Base-by-base conservation (phyloP, 2,888 invertebrate genomes). In the Dasysyrphus tricinctus region DNA sequence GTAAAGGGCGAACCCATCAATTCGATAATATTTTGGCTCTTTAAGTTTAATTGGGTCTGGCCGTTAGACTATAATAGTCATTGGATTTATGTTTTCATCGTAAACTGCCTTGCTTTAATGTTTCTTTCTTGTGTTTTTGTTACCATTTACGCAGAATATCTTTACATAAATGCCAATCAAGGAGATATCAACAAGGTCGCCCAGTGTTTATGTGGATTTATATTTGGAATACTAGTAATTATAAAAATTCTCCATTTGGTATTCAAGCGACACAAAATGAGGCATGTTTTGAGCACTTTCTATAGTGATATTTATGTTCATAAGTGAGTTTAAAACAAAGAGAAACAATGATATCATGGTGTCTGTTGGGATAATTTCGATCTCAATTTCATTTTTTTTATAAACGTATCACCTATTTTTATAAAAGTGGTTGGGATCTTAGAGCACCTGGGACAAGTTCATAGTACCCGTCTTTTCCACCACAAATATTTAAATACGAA, bases 41-140 rank as follows among this genome's bases (percentile, higher is more conserved):
- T 56, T 34, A 73, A 61, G 14, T 14, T 57, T 2, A 73, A 73
- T 19, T 73, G 57, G 19, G 59, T 73, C 19, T 73, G 73, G 73
- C 73, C 73, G 4, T 19, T 73, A 19, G 32, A 16, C 12, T 19
- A 61, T 11, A 19, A 24, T 3, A 49, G 34, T 19, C 34, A 39
- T 19, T 37, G 49, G 47, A 14, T 34, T n/a, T 19, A 34, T 24
- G 14, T 59, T n/a, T 9, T 14, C 19, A 12, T 73, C 9, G 37
- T 49, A 11, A 73, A 57, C 42, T 37, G 11, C 5, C 9, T 59
- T 14, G 59, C 73, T 14, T 34, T 57, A 16, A 34, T 49, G 6
- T 59, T 73, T 24, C 9, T 59, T 8, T 24, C 37, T 12, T 59
- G 24, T 37, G 61, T 44, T 57, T 5, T 47, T 24, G 39, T 37